Evolutionary conservation across 2,888 invertebrate species (phyloP).

Genomic region (Yponomeuta malinellus): DNA sequence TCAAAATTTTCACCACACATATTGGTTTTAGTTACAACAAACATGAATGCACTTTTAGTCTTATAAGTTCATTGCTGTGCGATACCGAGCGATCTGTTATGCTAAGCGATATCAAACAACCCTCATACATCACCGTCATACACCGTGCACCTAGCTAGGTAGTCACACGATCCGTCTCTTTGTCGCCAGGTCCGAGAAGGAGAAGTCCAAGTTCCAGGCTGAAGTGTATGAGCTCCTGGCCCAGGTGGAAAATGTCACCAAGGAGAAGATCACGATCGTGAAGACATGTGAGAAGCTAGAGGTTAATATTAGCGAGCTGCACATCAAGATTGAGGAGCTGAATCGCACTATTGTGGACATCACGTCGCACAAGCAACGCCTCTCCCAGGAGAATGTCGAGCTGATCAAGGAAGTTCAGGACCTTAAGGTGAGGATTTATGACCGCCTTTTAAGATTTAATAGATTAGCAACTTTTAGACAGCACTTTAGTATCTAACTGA

Average conservation of each 20-base stretch:
- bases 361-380: constrained; percentile 95
- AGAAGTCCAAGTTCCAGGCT: constrained; percentile 97
- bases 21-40: not conserved
- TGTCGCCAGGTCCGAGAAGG: constrained; percentile 94
- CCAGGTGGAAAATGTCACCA: constrained; percentile 95
- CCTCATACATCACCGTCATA: not conserved
- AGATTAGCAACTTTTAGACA: not conserved
- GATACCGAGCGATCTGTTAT: not conserved
- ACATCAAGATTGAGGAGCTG: constrained; percentile 96
- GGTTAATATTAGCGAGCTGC: constrained; percentile 92
- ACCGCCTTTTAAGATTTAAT: not conserved
- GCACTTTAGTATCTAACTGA: not conserved
- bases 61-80: constrained; percentile 11
- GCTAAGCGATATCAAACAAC: constrained; percentile 10
- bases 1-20: not conserved
- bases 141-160: not conserved
- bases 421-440: constrained; percentile 79
- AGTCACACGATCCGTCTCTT: constrained; percentile 38
- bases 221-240: constrained; percentile 98
- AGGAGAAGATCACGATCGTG: constrained; percentile 89
- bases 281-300: constrained; percentile 95
- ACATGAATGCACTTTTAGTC: not conserved
- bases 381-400: constrained; percentile 96
- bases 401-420: constrained; percentile 97
- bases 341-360: constrained; percentile 98